Conservation (phyloP, 2,888 invertebrate species). For the Volucella zonaria region DNA sequence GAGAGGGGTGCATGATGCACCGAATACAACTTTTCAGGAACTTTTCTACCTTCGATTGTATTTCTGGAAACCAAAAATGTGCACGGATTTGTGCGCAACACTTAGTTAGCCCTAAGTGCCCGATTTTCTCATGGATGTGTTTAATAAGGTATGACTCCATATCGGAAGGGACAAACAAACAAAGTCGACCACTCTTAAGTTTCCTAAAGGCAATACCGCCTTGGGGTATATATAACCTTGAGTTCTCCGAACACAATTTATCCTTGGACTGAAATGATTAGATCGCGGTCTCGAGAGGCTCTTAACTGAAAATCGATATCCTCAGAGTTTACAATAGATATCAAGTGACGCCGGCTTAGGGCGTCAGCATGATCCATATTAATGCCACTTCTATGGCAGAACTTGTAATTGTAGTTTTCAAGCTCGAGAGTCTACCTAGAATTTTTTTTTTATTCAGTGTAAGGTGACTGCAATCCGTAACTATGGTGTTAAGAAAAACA, state of each 20-base stretch:
- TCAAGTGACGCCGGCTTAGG: neutral
- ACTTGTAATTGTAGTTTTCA: constrained; percentile 27
- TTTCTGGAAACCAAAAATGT: too few species aligned
- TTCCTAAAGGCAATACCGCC: constrained; percentile 9
- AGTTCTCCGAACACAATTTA: constrained; percentile 1
- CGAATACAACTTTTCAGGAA: too few species aligned
- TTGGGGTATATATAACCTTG: neutral
- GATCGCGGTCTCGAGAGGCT: neutral
- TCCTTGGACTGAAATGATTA: neutral
- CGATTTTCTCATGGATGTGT: constrained; percentile 52
- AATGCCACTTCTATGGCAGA: constrained; percentile 26
- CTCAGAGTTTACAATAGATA: too few species aligned
- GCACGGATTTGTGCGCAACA: too few species aligned
- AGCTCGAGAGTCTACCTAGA: constrained; percentile 19
- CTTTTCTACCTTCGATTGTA: too few species aligned
- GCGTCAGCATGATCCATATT: too few species aligned
- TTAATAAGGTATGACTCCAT: constrained; percentile 50
- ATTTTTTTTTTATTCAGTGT: constrained; percentile 26
- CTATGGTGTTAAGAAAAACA: too few species aligned
- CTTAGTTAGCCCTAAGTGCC: constrained; percentile 54
- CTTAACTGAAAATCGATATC: too few species aligned
- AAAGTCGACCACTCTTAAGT: neutral
- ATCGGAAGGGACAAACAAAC: constrained; percentile 44
- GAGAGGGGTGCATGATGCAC: too few species aligned
- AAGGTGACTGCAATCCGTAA: constrained; percentile 15